Conservation (phyloP, 2,113 vertebrate genomes). For the Murina feae region DNA sequence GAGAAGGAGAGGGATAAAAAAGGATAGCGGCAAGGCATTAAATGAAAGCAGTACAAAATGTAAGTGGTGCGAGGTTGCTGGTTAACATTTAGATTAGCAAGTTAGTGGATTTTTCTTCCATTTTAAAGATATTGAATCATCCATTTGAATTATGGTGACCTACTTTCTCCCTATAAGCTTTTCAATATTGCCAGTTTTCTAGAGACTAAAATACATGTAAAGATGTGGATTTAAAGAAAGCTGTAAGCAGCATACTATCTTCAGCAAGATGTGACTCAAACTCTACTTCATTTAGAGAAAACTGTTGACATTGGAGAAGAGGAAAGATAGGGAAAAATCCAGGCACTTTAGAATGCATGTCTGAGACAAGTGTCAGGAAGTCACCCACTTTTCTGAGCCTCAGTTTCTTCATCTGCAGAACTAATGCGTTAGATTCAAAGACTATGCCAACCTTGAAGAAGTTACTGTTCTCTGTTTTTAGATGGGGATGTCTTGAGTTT, state of each 20-base stretch:
- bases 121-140: constrained; percentile 28
- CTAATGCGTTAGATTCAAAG: neutral
- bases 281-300: constrained; percentile 20
- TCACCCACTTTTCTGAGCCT: neutral
- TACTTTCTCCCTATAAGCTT: constrained; percentile 29
- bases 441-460: neutral
- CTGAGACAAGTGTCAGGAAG: neutral
- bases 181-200: neutral
- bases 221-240: constrained; percentile 16
- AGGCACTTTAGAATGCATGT: neutral
- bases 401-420: neutral
- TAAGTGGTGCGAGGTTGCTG: neutral
- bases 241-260: neutral
- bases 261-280: neutral
- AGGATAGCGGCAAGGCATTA: neutral
- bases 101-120: neutral
- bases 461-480: neutral
- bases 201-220: neutral
- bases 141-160: constrained; percentile 23
- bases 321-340: neutral
- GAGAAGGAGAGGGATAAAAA: neutral
- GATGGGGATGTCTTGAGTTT: neutral
- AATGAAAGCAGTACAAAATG: neutral
- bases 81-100: neutral
- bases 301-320: neutral